Base-by-base conservation (phyloP, 2,113 vertebrate species). In the Oxygymnocypris stewartii region DNA sequence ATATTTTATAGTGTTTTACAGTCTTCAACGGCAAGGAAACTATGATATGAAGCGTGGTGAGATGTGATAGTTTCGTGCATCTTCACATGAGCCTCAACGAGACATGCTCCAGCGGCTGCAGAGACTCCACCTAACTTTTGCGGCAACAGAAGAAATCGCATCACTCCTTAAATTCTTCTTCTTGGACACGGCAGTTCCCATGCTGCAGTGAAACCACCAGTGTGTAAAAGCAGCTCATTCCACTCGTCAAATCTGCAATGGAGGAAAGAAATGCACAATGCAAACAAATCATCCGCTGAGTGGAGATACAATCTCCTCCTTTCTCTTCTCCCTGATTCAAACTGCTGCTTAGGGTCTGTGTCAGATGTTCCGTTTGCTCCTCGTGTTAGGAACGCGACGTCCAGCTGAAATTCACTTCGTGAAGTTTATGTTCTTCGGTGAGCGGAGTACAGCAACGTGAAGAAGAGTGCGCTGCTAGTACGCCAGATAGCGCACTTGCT, bases 121-220 rank as follows among this genome's bases (percentile, higher is more conserved):
- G 40, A 31, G 85, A 94, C 96, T 96, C n/a, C 95, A 97, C 97
- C 97, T 92, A 93, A 98, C 97, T 98, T 99, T 99, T 88, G 96
- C 96, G 81, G 97, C 96, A 91, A 97, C 97, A 12, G 96, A 97
- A 88, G 97, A 98, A 94, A 97, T 96, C 82, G 97, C 96, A 90
- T 99, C 97, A 91, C 94, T 97, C 92, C 95, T 96, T 93, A 97
- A 93, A 91, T 95, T 96, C 94, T 96, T 97, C 93, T 96, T 97
- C 93, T 96, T 97, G 95, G 97, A 97, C 93, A 96, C 96, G 88
- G 96, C 96, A 93, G 96, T 96, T 94, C 97, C 97, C 97, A 98
- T 98, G 91, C 95, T 96, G 94, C 93, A 90, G 91, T 80, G 92
- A 94, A 86, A 91, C 91, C 86, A 91, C 85, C 85, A 74, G 40